Base-by-base conservation (phyloP, 2,888 invertebrate species). In the Amitus sp. region DNA sequence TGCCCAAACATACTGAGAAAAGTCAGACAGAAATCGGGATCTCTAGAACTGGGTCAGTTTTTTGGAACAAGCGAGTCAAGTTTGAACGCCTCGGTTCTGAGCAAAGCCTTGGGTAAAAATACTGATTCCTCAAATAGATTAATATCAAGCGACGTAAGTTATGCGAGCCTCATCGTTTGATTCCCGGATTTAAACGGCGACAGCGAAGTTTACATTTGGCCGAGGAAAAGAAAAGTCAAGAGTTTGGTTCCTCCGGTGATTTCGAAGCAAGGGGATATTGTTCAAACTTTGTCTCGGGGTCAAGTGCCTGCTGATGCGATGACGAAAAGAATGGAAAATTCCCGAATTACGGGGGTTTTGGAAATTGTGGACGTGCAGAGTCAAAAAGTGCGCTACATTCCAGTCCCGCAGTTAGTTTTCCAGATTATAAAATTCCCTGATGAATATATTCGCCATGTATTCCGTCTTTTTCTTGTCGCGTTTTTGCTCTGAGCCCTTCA, bases 301-400 rank as follows among this genome's bases (percentile, higher is more conserved):
- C 69, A 76, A 30, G 61, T 78, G 15, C 72, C 76, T 0, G 49
- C 62, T 6, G 74, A 73, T 3, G 72, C 73, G 13, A 55, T 68
- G 49, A 61, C 73, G 10, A 53, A 61, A 2, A 66, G 70, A 27
- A 65, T 39, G 28, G 67, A 46, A 39, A 59, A 65, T 50, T 15
- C 20, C 2, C 70, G 63, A 17, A 62, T 80, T 1, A 65, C 76
- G 30, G 82, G 83, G 12, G 87, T 83, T 68, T 73, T 86, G 43
- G 86, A 87, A 75, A 82, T 87, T n/a, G 80, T 84, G 17, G 87
- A 88, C 74, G 64, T 83, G 2, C 73, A 79, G 3, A 78, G 79
- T 56, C 80, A 82, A 10, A 84, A 82, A 59, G 73, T 86, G 10
- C 80, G 85, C 49, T 88, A 87, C 69, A 75, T 88, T 17, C 83